A percentile compares a stretch with the other conserved stretches of the same genome.
phyloP scores from a whole-genome alignment of 1,140 invertebrate species.

The Neodiprion fabricii region DNA sequence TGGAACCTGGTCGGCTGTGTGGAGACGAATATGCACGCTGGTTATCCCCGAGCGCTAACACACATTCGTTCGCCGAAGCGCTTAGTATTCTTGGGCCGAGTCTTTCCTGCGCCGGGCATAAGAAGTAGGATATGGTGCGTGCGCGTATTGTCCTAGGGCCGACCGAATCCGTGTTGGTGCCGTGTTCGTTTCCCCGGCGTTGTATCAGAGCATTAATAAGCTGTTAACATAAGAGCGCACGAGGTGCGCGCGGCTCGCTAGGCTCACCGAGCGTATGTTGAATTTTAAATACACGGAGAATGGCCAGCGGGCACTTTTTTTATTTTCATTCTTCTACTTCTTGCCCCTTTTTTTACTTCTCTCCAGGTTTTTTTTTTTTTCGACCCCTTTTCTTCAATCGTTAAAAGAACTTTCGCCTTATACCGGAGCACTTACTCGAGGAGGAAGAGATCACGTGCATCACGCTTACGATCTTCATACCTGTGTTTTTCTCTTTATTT shows the following conservation, averaged over 20 bases:
- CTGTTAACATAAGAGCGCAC: conserved; percentile 37
- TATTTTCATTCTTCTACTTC: too few relatives aligned
- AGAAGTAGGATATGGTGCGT: conserved; percentile 22
- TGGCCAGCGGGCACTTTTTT: neutral
- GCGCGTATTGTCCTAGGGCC: conserved; percentile 9
- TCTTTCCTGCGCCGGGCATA: neutral
- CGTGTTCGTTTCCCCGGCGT: conserved; percentile 23
- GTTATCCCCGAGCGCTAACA: neutral
- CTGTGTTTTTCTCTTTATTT: too few relatives aligned
- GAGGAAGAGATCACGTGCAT: too few relatives aligned
- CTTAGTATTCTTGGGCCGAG: neutral
- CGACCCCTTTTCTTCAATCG: too few relatives aligned
- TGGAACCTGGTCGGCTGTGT: too few relatives aligned
- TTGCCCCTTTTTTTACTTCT: too few relatives aligned
- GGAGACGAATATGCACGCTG: neutral
- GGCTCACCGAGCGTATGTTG: neutral
- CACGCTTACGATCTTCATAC: too few relatives aligned
- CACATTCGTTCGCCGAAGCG: neutral
- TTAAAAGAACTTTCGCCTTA: too few relatives aligned
- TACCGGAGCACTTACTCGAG: too few relatives aligned
- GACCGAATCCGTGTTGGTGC: conserved; percentile 10
- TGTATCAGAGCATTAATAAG: conserved; percentile 32
- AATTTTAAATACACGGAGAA: neutral
- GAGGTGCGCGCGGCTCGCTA: neutral
- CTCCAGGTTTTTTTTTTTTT: too few relatives aligned